These are phyloP conservation scores for Embiotoca jacksoni DNA, from an alignment of 2,113 vertebrate genomes.

Conservation along the genomic window DNA sequence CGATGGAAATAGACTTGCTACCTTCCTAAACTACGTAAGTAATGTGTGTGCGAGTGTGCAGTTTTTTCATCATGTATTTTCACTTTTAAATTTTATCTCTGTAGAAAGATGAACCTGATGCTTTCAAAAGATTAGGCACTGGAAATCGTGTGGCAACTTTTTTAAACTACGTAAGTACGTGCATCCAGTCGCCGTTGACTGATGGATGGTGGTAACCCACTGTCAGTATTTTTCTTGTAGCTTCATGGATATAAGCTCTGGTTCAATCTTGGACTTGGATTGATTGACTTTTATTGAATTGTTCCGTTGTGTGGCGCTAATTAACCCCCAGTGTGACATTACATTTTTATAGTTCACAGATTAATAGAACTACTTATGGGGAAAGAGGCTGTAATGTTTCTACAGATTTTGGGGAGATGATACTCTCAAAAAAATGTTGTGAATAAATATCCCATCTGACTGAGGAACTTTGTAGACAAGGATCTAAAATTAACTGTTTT, in stretches of 20 bases:
- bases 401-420: not conserved
- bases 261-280: constrained; percentile 78
- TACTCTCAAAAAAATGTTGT: not conserved
- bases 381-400: not conserved
- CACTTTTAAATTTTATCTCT: constrained; percentile 93
- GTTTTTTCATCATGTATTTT: constrained; percentile 79
- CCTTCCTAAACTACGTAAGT: constrained; percentile 99
- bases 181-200: constrained; percentile 44
- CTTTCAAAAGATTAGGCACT: constrained; percentile 99
- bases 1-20: constrained; percentile 99
- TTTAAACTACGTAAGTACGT: constrained; percentile 99
- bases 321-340: not conserved
- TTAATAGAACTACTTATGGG: not conserved
- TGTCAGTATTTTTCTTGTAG: not conserved
- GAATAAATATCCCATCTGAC: not conserved
- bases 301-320: not conserved
- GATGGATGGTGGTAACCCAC: constrained; percentile 20
- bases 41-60: constrained; percentile 71
- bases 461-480: too few species aligned
- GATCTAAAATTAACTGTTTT: not conserved
- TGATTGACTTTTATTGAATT: constrained; percentile 70
- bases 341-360: not conserved
- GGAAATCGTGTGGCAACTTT: constrained; percentile 99
- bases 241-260: constrained; percentile 55
- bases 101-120: constrained; percentile 99